Base-by-base conservation (phyloP, 1,140 invertebrate genomes). In the Tetramorium alpestre region DNA sequence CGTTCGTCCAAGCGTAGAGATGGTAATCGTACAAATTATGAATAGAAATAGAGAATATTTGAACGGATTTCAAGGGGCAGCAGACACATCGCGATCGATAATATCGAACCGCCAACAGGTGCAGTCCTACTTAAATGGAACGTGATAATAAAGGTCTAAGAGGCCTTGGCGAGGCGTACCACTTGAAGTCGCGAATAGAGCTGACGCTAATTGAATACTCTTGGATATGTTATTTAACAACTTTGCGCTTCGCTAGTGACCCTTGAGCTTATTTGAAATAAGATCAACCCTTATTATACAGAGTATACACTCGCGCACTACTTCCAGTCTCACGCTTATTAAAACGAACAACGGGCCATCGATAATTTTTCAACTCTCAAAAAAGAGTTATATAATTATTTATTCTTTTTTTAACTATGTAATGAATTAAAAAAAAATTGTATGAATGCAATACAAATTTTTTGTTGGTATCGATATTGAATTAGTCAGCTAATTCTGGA, bases 131-230 rank as follows among this genome's bases (percentile, higher is more conserved):
- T 84, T 38, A 84, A 75, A 18, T 75, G 11, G 80, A 49, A 62
- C 69, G n/a, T 28, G 80, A 84, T 84, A 84, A 84, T 84, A 75
- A 75, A 33, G 44, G 28, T 22, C 41, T 84, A 75, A 84, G 54
- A 73, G 54, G 69, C 80, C 80, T 84, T 84, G 80, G 18, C 6
- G 25, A 44, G 22, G 65, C 65, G 41, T 18, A 22, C 25, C 11
- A 70, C 33, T 64, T 25, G 0, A 18, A 76, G 58, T 64, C 25
- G 60, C 10, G 47, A 86, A 81, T 33, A 18, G 28, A 69, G 38
- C 13, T 64, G 56, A 87, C 65, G 85, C 62, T 87, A 89, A 90
- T 89, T 84, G 60, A 78, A 65, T 28, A 41, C 22, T 54, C 49
- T 89, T 47, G n/a, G 22, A 67, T 3, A 25, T 28, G 13, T 86